Conservation (phyloP, 2,888 invertebrate species). For the Slavum lentiscoides region DNA sequence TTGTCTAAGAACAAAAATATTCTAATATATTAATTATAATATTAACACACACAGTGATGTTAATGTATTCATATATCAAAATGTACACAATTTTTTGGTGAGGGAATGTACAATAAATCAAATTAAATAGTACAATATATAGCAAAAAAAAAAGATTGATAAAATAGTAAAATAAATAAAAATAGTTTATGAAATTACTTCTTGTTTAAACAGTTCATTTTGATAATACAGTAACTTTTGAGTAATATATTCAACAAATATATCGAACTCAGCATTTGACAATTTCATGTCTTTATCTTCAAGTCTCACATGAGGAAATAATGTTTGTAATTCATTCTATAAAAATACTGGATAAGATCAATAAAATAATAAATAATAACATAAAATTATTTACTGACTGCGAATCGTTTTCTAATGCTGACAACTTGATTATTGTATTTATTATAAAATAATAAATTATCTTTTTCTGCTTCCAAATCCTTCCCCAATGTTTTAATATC, state of each 20-base stretch:
- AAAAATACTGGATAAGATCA: slow-evolving; percentile 58
- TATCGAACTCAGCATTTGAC: slow-evolving; percentile 71
- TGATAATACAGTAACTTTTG: slow-evolving; percentile 76
- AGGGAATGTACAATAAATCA: neutral
- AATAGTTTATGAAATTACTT: slow-evolving; percentile 61
- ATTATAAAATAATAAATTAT: slow-evolving; percentile 31
- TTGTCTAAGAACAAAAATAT: slow-evolving; percentile 13
- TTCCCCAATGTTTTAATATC: slow-evolving; percentile 30
- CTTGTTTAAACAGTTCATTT: slow-evolving; percentile 73
- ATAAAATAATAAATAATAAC: neutral
- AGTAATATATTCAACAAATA: slow-evolving; percentile 78
- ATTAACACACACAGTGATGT: neutral
- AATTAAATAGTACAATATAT: neutral
- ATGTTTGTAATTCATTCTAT: slow-evolving; percentile 69
- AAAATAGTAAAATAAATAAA: neutral
- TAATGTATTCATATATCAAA: neutral
- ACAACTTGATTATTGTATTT: slow-evolving; percentile 42
- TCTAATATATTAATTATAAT: neutral
- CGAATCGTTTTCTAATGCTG: slow-evolving; percentile 32
- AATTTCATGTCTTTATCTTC: slow-evolving; percentile 68
- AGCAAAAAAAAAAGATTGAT: too few species aligned
- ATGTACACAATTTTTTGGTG: neutral
- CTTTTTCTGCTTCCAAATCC: slow-evolving; percentile 33
- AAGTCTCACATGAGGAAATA: slow-evolving; percentile 74
- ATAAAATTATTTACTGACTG: slow-evolving; percentile 10